These are phyloP conservation scores for Columba janthina DNA, from an alignment of 2,113 vertebrate species.

Conservation along the genomic window DNA sequence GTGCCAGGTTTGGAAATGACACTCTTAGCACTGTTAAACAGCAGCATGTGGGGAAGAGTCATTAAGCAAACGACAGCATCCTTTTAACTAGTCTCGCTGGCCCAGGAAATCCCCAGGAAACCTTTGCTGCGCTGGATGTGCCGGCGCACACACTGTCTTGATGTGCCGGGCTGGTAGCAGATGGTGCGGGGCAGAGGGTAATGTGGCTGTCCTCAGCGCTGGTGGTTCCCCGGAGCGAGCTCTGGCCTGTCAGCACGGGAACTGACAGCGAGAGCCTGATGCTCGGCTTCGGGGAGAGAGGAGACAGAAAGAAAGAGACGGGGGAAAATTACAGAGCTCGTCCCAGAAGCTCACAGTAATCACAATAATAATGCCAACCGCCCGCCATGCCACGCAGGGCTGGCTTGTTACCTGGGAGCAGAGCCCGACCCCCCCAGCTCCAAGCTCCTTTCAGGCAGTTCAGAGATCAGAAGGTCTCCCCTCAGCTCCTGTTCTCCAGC, in stretches of 20 bases:
- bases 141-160: not conserved
- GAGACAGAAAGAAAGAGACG: not conserved
- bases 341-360: not conserved
- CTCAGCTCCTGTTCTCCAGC: no score
- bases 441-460: no score
- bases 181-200: slow-evolving; percentile 49
- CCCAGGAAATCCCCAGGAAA: not conserved
- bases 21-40: not conserved
- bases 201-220: slow-evolving; percentile 2
- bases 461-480: no score
- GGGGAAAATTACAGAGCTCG: not conserved
- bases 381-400: not conserved
- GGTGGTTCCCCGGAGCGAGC: not conserved
- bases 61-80: not conserved
- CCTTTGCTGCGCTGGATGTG: not conserved
- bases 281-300: not conserved
- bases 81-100: not conserved
- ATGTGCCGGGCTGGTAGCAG: slow-evolving; percentile 44
- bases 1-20: not conserved
- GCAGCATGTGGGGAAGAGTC: not conserved
- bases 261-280: not conserved
- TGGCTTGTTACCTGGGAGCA: no score
- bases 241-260: not conserved
- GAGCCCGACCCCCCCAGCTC: no score
- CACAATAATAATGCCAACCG: not conserved